Evolutionary conservation across 2,888 invertebrate genomes (phyloP).

Genomic region (Brenthis hecate): DNA sequence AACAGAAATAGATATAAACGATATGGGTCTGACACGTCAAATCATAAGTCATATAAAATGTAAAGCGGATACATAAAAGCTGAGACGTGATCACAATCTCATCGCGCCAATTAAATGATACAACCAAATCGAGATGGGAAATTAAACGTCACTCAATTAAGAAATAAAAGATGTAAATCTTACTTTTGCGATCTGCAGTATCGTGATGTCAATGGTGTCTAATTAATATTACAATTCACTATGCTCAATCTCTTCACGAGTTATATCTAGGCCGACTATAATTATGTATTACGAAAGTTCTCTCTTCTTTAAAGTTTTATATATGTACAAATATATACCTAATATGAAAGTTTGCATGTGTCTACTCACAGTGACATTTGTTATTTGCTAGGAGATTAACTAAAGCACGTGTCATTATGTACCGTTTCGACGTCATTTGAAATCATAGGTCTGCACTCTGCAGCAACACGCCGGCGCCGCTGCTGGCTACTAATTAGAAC

Average conservation of each 20-base stretch:
- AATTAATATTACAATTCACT: not conserved
- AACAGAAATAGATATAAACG: not conserved
- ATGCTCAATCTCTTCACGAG: too few species aligned
- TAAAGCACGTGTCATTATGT: not conserved
- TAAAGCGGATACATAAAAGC: constrained; percentile 14
- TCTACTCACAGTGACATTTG: not conserved
- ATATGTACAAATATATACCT: not conserved
- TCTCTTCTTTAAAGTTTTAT: too few species aligned
- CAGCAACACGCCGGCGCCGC: constrained; percentile 3
- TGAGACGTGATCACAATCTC: constrained; percentile 6
- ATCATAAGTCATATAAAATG: constrained; percentile 17
- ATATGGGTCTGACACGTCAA: not conserved
- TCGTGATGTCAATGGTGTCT: constrained; percentile 2
- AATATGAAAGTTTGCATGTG: not conserved
- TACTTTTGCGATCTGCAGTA: constrained; percentile 3
- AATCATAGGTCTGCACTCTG: constrained; percentile 2
- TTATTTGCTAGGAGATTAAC: not conserved
- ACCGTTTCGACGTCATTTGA: constrained; percentile 1
- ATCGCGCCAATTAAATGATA: constrained; percentile 22
- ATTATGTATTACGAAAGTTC: too few species aligned
- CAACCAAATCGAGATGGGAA: constrained; percentile 17
- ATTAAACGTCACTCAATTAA: constrained; percentile 20
- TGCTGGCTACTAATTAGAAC: constrained; percentile 22
- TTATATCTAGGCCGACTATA: too few species aligned
- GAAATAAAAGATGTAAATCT: constrained; percentile 11